Base-by-base conservation (phyloP, 92 coral and sea anemone genomes). In the Epizoanthus scotinus region DNA sequence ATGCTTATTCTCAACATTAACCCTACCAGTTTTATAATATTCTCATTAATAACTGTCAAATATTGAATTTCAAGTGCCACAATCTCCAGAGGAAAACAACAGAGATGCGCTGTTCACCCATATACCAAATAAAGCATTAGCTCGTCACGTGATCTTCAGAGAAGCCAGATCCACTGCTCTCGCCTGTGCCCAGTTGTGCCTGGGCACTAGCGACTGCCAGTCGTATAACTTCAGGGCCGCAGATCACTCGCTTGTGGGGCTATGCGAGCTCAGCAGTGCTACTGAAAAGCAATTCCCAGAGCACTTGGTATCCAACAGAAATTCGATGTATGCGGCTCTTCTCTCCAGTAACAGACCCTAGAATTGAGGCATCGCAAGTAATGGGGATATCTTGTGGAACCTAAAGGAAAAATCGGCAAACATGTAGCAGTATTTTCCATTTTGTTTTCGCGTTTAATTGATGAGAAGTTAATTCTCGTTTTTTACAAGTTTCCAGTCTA, bases 31-130 rank as follows among this genome's bases (percentile, higher is more conserved):
- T 47, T 47, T 47, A 47, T 9, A 47, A 47, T 47, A 47, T 47
- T 47, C 52, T 47, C 52, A 47, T 2, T 47, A 47, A 0, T 8
- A 44, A 44, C 8, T 44, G 50, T 44, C 8, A 8, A 44, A 47
- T 47, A 47, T 47, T 47, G 52, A 9, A 12, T 47, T 47, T 47
- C 52, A 47, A 47, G 52, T 47, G 52, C 52, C 52, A 47, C 52
- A 47, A 10, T 47, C 12, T 47, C 52, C 52, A 47, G 14, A 0
- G 49, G 56, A 17, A 19, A 15, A 67, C 21, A 67, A n/a, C 15
- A 38, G 73, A 36, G 73, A 13, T 17, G 73, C 73, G 7, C 22
- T 67, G 26, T 67, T 67, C 73, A 67, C 15, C 22, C 54, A 22
- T 67, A 40, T 67, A 0, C 56, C 73, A 67, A 67, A 67, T 19